Conservation (phyloP, 2,888 invertebrate genomes). For the Sinohyriopsis cumingii region DNA sequence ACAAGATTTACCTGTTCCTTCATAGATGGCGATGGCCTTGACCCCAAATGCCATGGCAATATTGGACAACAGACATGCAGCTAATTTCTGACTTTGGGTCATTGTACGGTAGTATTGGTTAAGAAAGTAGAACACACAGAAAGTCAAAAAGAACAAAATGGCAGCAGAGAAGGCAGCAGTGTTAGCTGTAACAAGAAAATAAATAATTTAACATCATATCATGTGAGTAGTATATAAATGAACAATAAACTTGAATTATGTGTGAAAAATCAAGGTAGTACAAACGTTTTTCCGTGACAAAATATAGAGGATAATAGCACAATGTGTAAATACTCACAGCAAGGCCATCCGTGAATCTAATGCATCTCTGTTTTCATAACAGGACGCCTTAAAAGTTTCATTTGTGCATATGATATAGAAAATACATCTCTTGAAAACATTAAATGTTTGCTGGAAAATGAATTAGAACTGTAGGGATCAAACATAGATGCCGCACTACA, state of each 20-base stretch:
- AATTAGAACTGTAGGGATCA: no score
- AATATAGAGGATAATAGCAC: conserved; percentile 5
- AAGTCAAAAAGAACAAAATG: conserved; percentile 83
- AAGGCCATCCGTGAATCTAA: no score
- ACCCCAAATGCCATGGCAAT: conserved; percentile 86
- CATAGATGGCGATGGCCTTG: conserved; percentile 80
- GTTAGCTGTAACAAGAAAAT: conserved; percentile 77
- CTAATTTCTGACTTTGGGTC: conserved; percentile 75
- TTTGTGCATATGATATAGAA: no score
- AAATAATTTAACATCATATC: no score
- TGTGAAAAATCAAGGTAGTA: conserved; percentile 49
- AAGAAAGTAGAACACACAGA: conserved; percentile 81
- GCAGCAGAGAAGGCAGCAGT: conserved; percentile 84
- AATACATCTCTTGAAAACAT: no score
- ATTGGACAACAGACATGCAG: conserved; percentile 81
- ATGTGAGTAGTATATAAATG: conserved; percentile 61
- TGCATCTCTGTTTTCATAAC: no score
- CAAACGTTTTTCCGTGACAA: no score
- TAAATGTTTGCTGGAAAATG: no score
- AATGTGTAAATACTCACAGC: no score
- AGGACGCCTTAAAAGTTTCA: no score
- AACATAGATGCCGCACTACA: no score
- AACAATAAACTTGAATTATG: no score
- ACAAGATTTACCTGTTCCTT: conserved; percentile 76
- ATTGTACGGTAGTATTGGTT: conserved; percentile 72